Base-by-base conservation (phyloP, 2,888 invertebrate species). In the Meghimatium bilineatum region DNA sequence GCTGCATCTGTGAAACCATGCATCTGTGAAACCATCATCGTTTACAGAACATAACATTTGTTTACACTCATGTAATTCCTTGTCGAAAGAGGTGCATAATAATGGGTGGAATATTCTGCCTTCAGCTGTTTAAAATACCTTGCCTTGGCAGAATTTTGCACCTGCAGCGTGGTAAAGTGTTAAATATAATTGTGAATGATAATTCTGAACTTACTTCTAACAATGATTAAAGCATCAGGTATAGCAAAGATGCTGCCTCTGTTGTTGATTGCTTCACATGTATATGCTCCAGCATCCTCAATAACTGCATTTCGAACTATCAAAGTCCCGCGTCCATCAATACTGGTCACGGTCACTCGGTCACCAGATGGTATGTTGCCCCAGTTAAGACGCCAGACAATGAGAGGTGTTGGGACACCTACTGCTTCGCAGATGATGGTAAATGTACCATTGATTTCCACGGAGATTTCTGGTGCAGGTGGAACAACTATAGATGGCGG, bases 311-410 rank as follows among this genome's bases (percentile, higher is more conserved):
- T 93, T 95, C 95, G 14, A 95, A 96, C 93, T 0, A 95, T 96
- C 0, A 99, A 95, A 0, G 95, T 95, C 23, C 99, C 99, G 0
- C 89, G 95, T 0, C 99, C 99, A 83, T 96, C 95, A 1, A 95
- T 94, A 88, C 96, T 97, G 0, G 91, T 92, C 32, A 93, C 93
- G 0, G 93, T 92, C 67, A 95, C 94, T 60, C 95, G 91, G 10
- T 94, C 93, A 20, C 93, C 93, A 14, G 87, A 82, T 1, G 90
- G 91, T 88, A 94, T 93, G 85, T 94, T 94, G 0, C 98, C 98
- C 99, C 99, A 99, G 94, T 99, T 99, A 69, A 97, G 95, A 88
- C 99, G 96, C 99, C 99, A 99, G 3, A 97, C 96, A 88, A 99
- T 96, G 87, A 97, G 95, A 0, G 99, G 99, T 0, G 95, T 95